Evolutionary conservation across 2,113 vertebrate species (phyloP).

Genomic region (Istiophorus platypterus): DNA sequence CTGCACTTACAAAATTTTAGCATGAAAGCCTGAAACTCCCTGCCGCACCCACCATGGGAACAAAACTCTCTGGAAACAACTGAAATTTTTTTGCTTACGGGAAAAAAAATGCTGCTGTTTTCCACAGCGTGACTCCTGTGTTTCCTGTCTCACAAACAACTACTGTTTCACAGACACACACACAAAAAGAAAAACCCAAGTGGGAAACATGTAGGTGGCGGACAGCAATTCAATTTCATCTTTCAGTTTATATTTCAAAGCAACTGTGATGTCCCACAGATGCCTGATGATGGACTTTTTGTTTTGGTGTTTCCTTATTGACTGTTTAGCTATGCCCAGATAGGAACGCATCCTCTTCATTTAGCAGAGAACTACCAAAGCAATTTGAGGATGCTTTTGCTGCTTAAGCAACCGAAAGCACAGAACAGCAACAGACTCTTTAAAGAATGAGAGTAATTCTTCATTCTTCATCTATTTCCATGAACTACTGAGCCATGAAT

Average conservation of each 20-base stretch:
- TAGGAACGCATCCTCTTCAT: slow-evolving; percentile 19
- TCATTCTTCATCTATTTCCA: slow-evolving; percentile 1
- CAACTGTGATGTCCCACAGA: not conserved
- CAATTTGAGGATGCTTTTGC: slow-evolving; percentile 9
- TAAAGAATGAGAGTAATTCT: slow-evolving; percentile 22
- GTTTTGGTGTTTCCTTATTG: slow-evolving; percentile 12
- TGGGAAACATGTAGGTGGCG: slow-evolving; percentile 9
- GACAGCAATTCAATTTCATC: slow-evolving; percentile 37
- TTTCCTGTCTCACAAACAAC: slow-evolving; percentile 35
- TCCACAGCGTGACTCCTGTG: not conserved
- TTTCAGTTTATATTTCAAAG: slow-evolving; percentile 42
- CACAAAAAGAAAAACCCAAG: not conserved
- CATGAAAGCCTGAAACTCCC: slow-evolving; percentile 47
- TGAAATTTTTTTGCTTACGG: slow-evolving; percentile 29
- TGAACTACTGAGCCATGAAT: slow-evolving; percentile 23
- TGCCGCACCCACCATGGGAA: not conserved
- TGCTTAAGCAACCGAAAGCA: slow-evolving; percentile 4
- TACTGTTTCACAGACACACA: slow-evolving; percentile 5
- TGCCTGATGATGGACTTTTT: not conserved
- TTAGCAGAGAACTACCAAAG: slow-evolving; percentile 28
- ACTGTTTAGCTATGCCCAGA: slow-evolving; percentile 13
- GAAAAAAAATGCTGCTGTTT: slow-evolving; percentile 32
- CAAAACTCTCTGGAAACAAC: slow-evolving; percentile 34
- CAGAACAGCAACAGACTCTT: slow-evolving; percentile 6
- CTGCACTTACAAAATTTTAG: slow-evolving; percentile 37